These are phyloP conservation scores for Tinamus guttatus DNA, from an alignment of 2,113 vertebrate species.

Conservation along the genomic window DNA sequence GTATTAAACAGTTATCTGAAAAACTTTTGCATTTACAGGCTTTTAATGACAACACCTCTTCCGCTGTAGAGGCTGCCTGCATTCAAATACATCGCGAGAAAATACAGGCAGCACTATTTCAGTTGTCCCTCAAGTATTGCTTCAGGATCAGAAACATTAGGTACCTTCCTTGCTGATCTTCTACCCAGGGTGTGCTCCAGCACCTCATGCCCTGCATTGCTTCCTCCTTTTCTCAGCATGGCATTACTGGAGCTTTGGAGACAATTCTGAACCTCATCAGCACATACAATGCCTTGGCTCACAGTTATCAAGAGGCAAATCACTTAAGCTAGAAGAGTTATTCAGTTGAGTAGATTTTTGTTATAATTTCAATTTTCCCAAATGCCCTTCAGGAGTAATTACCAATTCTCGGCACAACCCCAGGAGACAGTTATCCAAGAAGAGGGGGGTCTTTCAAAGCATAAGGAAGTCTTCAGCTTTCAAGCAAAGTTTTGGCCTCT, in stretches of 20 bases:
- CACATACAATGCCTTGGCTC: not conserved
- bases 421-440: not conserved
- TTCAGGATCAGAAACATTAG: not conserved
- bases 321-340: not conserved
- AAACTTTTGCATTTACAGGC: not conserved
- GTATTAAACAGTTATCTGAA: not conserved
- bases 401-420: not conserved
- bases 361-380: not conserved
- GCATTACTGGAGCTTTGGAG: not conserved
- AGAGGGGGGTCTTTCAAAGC: not conserved
- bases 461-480: rapidly evolving
- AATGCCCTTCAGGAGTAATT: not conserved
- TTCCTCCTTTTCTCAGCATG: not conserved
- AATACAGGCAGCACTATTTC: not conserved
- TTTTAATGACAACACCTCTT: not conserved
- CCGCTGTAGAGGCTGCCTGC: rapidly evolving
- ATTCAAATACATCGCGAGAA: not conserved
- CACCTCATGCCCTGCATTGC: not conserved
- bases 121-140: rapidly evolving
- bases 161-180: not conserved
- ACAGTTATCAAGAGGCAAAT: not conserved
- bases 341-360: too few species aligned
- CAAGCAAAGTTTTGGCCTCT: not conserved
- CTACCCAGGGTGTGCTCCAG: not conserved
- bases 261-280: not conserved